A percentile compares a stretch with the other conserved stretches of the same genome.
Conservation (phyloP, 2,113 vertebrate genomes). For the Sturnira hondurensis region DNA sequence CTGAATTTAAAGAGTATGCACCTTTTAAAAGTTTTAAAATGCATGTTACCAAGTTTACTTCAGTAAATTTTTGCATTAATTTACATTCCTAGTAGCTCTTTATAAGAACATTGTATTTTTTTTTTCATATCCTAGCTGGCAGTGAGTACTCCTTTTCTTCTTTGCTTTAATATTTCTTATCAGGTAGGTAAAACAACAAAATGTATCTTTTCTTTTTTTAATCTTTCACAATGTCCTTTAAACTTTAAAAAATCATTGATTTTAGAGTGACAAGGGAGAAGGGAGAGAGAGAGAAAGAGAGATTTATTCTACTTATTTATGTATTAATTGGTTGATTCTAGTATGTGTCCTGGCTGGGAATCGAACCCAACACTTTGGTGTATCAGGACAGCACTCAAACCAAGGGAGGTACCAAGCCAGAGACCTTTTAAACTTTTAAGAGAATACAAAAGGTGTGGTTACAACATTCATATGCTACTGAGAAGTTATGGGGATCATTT, state of each 20-base stretch:
- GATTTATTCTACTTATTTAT: too few relatives aligned
- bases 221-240: background rate
- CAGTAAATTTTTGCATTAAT: background rate
- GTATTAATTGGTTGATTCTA: too few relatives aligned
- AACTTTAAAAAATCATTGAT: background rate
- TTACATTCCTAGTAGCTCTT: background rate
- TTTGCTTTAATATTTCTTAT: constrained; percentile 5
- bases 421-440: background rate
- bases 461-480: background rate
- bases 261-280: too few relatives aligned
- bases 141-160: background rate
- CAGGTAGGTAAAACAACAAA: background rate
- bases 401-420: too few relatives aligned
- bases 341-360: too few relatives aligned
- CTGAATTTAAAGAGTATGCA: background rate
- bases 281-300: too few relatives aligned
- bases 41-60: background rate
- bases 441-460: background rate
- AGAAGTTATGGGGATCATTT: background rate
- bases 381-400: too few relatives aligned
- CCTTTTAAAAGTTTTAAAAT: background rate
- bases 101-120: background rate
- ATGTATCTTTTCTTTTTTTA: background rate
- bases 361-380: too few relatives aligned
- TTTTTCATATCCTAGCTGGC: background rate